These are phyloP conservation scores for Acanthosepion lycidas DNA, from an alignment of 2,888 invertebrate species.

Conservation along the genomic window DNA sequence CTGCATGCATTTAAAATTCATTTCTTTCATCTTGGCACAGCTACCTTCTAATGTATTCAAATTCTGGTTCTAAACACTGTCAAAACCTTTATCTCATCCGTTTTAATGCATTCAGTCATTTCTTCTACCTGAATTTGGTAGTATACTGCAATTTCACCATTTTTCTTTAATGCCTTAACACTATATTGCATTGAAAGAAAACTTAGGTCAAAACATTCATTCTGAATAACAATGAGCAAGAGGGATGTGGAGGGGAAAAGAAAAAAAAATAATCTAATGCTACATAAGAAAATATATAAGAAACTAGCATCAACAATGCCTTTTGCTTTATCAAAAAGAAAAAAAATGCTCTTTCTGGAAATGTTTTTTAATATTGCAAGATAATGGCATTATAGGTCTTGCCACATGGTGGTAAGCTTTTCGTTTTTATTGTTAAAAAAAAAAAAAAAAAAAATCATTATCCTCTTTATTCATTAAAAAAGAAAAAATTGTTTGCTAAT, in stretches of 20 bases:
- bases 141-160: neutral
- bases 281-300: neutral
- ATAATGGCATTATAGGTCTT: conserved; percentile 22
- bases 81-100: neutral
- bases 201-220: neutral
- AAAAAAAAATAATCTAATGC: neutral
- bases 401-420: conserved; percentile 13
- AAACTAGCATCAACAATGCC: neutral
- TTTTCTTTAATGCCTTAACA: neutral
- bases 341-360: neutral
- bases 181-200: neutral
- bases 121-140: neutral
- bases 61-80: neutral
- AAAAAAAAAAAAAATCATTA: neutral
- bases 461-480: neutral
- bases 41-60: neutral
- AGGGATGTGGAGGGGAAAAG: neutral
- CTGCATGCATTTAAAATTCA: neutral
- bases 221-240: neutral
- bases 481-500: neutral
- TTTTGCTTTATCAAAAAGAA: neutral
- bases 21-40: neutral
- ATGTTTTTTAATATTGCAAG: neutral
- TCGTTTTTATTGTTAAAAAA: neutral
- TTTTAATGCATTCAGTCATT: neutral